phyloP scores from a whole-genome alignment of 2,113 vertebrate species.

The Cathartes aura region DNA sequence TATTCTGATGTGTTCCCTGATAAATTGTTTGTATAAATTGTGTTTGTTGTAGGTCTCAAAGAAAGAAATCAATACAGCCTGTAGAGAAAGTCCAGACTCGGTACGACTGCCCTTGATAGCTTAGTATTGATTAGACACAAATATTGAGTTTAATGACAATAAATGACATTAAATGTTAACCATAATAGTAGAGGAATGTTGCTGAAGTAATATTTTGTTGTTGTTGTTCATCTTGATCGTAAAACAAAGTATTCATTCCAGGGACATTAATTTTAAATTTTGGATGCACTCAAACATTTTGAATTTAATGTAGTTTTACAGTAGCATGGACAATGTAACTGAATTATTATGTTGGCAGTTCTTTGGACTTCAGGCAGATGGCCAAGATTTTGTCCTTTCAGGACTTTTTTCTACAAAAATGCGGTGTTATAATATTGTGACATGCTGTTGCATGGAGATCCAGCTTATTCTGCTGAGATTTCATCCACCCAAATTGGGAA shows the following conservation, averaged over 20 bases:
- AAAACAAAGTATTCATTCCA: background rate
- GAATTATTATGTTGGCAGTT: conserved; percentile 28
- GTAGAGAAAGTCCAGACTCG: conserved; percentile 41
- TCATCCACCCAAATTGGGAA: background rate
- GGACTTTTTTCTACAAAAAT: background rate
- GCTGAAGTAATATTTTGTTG: background rate
- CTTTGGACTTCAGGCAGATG: background rate
- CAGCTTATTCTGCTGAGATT: background rate
- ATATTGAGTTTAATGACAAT: conserved; percentile 60
- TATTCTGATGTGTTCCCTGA: conserved; percentile 22
- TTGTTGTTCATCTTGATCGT: background rate
- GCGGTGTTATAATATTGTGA: background rate
- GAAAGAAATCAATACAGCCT: conserved; percentile 22
- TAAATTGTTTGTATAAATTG: conserved; percentile 55
- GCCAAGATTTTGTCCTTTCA: conserved; percentile 34
- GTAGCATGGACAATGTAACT: background rate
- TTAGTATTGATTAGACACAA: conserved; percentile 56
- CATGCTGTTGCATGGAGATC: background rate
- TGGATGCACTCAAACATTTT: conserved; percentile 12
- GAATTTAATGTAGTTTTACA: conserved; percentile 47
- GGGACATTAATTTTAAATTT: conserved; percentile 41
- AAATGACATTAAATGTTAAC: conserved; percentile 62
- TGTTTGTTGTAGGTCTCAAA: conserved; percentile 21
- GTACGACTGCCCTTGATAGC: conserved; percentile 6
- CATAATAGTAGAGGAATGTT: background rate